Percentiles rank a stretch among this genome's conserved stretches.
Conservation (phyloP, 2,113 vertebrate genomes). For the Fukomys damarensis region DNA sequence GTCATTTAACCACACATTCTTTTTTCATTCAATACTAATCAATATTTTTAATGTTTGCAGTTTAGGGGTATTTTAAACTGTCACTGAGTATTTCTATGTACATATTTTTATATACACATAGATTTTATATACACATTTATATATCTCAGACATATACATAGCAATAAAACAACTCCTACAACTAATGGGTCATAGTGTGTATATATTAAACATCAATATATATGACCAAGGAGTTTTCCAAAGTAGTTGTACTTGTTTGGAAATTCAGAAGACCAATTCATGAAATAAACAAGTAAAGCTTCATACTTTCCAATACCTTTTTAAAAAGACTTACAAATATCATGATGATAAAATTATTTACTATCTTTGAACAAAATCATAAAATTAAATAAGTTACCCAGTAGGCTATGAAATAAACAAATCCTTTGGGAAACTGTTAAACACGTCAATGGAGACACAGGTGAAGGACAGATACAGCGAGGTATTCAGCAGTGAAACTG, state of each 20-base stretch:
- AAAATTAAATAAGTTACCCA: neutral
- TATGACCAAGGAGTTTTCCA: neutral
- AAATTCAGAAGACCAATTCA: neutral
- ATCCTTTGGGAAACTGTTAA: neutral
- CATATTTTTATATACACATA: neutral
- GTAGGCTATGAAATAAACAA: neutral
- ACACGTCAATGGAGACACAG: neutral
- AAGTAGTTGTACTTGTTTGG: neutral
- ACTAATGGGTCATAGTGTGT: neutral
- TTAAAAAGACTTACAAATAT: neutral
- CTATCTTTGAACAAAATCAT: conserved; percentile 14
- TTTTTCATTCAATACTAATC: neutral
- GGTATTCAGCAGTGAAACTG: neutral
- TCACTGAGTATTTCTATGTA: neutral
- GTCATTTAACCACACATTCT: neutral
- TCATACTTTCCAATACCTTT: neutral
- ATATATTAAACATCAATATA: neutral
- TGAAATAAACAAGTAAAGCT: neutral
- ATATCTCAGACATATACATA: neutral
- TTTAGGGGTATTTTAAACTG: neutral
- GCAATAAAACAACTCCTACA: neutral
- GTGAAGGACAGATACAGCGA: neutral
- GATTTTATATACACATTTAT: neutral
- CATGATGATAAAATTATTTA: neutral
- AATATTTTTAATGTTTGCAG: neutral